Evolutionary conservation across 2,888 invertebrate genomes (phyloP).

Genomic region (Tyria jacobaeae): DNA sequence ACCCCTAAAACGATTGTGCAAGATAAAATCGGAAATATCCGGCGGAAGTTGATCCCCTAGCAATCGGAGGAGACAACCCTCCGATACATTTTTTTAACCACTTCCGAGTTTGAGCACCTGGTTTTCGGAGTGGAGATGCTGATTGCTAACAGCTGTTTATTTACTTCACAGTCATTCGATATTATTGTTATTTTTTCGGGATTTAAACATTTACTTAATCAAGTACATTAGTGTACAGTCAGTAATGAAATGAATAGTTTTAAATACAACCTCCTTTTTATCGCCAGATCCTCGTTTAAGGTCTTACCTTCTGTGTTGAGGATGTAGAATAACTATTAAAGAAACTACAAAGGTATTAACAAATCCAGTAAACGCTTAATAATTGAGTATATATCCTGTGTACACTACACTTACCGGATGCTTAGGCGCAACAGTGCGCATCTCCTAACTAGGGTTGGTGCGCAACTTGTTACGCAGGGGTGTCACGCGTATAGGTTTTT

Average conservation of each 20-base stretch:
- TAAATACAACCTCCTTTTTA: background rate
- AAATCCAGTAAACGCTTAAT: slow-evolving; percentile 18
- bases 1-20: slow-evolving; percentile 27
- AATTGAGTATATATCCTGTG: slow-evolving; percentile 52
- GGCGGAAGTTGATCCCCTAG: slow-evolving; percentile 37
- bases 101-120: slow-evolving; percentile 46
- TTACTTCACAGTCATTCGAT: background rate
- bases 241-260: too few species aligned
- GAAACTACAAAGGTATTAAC: slow-evolving; percentile 4
- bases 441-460: slow-evolving; percentile 37
- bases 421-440: slow-evolving; percentile 44
- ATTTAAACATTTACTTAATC: background rate
- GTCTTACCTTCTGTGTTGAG: too few species aligned
- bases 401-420: slow-evolving; percentile 42
- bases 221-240: too few species aligned
- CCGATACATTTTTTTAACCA: slow-evolving; percentile 30
- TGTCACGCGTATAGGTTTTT: slow-evolving; percentile 18
- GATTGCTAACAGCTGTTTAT: slow-evolving; percentile 8
- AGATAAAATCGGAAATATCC: slow-evolving; percentile 45
- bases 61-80: slow-evolving; percentile 19
- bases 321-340: background rate
- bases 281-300: background rate
- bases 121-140: slow-evolving; percentile 17
- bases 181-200: slow-evolving; percentile 1
- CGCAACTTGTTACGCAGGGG: slow-evolving; percentile 16